Conservation (phyloP, 2,888 invertebrate species). For the Spodoptera littoralis region DNA sequence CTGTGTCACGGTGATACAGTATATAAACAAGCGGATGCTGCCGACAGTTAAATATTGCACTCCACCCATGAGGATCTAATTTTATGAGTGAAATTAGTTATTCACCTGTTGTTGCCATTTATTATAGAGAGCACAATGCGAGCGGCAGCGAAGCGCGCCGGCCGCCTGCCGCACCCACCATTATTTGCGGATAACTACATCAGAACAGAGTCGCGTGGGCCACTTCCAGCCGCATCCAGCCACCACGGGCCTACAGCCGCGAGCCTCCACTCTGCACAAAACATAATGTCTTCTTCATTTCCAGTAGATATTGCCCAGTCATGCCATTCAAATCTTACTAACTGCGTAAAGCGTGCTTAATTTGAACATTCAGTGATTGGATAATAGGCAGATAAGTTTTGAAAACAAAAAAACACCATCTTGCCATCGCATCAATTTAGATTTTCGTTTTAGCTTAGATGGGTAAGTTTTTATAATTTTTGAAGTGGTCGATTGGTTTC, state of each 20-base stretch:
- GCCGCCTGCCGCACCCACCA: slow-evolving; percentile 75
- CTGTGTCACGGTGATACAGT: slow-evolving; percentile 73
- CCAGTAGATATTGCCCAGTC: slow-evolving; percentile 61
- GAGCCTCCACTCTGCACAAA: slow-evolving; percentile 18
- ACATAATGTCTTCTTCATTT: slow-evolving; percentile 51
- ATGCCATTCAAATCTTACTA: slow-evolving; percentile 67
- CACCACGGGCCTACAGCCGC: slow-evolving; percentile 12
- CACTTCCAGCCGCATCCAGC: slow-evolving; percentile 29
- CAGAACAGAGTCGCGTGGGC: slow-evolving; percentile 61
- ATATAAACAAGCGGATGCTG: slow-evolving; percentile 78
- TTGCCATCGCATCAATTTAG: slow-evolving; percentile 69
- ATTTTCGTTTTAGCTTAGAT: slow-evolving; percentile 76
- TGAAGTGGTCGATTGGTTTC: slow-evolving; percentile 74
- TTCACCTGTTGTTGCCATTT: slow-evolving; percentile 89
- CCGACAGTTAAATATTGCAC: slow-evolving; percentile 85
- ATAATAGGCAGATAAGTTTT: slow-evolving; percentile 70
- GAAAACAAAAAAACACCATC: slow-evolving; percentile 72
- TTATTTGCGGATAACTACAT: slow-evolving; percentile 79
- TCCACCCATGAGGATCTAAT: slow-evolving; percentile 86
- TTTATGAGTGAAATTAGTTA: slow-evolving; percentile 88
- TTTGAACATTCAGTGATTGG: slow-evolving; percentile 77
- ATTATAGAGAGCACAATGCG: slow-evolving; percentile 84
- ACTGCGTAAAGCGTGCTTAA: slow-evolving; percentile 76
- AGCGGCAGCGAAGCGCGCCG: slow-evolving; percentile 76
- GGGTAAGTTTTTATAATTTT: slow-evolving; percentile 80